Evolutionary conservation across 2,797 vertebrate genomes (phyloP).

Genomic region (Danio jaintianensis): DNA sequence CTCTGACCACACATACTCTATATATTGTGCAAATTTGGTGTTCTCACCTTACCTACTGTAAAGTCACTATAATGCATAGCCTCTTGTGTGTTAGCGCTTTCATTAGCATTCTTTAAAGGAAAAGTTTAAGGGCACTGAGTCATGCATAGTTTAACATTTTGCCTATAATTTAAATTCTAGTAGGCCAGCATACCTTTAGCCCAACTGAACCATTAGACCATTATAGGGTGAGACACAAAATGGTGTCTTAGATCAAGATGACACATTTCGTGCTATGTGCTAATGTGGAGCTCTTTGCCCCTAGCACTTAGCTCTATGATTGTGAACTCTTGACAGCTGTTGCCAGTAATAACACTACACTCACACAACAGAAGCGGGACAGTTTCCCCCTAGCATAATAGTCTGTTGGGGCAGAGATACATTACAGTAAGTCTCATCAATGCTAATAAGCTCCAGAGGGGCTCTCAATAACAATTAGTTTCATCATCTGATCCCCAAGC

Average conservation of each 20-base stretch:
- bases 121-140: conserved; percentile 32
- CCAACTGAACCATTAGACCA: conserved; percentile 32
- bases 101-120: conserved; percentile 27
- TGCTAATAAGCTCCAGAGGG: conserved; percentile 53
- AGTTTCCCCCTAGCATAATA: conserved; percentile 17
- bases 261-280: conserved; percentile 30
- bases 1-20: not conserved
- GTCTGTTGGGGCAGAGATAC: conserved; percentile 34
- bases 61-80: not conserved
- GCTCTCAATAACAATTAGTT: conserved; percentile 60
- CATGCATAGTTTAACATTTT: conserved; percentile 49
- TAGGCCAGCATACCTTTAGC: conserved; percentile 9
- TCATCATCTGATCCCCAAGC: conserved; percentile 55
- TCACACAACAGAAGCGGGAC: conserved; percentile 24
- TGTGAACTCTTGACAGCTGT: conserved; percentile 47
- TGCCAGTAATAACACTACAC: conserved; percentile 27
- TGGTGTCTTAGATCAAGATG: conserved; percentile 42
- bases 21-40: not conserved
- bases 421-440: conserved; percentile 48
- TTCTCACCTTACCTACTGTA: not conserved
- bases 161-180: conserved; percentile 35
- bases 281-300: conserved; percentile 41
- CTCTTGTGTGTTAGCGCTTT: conserved; percentile 15
- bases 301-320: conserved; percentile 35
- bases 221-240: conserved; percentile 27